phyloP scores from a whole-genome alignment of 92 coral and sea anemone genomes.

The Phenganax marumi region DNA sequence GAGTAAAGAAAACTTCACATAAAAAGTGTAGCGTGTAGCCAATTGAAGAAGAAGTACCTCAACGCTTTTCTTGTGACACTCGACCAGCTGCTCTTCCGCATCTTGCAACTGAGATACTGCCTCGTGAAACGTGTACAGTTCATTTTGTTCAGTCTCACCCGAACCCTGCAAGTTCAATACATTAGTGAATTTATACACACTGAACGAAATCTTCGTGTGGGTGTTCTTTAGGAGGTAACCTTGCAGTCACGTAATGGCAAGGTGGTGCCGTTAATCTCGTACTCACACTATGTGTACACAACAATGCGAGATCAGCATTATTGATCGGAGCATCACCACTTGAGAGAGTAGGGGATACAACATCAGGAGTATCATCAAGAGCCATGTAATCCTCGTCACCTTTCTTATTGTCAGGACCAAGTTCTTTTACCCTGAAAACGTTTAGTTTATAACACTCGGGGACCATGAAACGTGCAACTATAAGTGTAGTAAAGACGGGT shows the following conservation, averaged over 20 bases:
- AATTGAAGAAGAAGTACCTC: slow-evolving; percentile 55
- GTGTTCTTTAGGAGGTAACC: too few relatives aligned
- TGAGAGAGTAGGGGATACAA: slow-evolving; percentile 34
- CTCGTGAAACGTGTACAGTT: slow-evolving; percentile 91
- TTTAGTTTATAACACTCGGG: not conserved
- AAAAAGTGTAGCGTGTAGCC: not conserved
- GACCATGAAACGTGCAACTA: not conserved
- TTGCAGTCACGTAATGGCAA: too few relatives aligned
- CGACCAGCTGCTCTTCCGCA: slow-evolving; percentile 88
- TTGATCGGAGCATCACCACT: slow-evolving; percentile 51
- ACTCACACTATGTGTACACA: slow-evolving; percentile 93
- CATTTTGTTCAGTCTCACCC: slow-evolving; percentile 86
- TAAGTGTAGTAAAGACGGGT: not conserved
- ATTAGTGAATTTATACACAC: not conserved
- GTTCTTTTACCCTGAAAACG: slow-evolving; percentile 78
- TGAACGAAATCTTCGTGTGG: too few relatives aligned
- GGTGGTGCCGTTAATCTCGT: too few relatives aligned
- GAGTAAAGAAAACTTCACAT: too few relatives aligned
- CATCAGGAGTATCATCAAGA: slow-evolving; percentile 58
- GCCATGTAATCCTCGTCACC: slow-evolving; percentile 62
- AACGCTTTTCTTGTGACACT: slow-evolving; percentile 85
- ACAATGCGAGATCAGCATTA: slow-evolving; percentile 89
- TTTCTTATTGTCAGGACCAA: slow-evolving; percentile 90
- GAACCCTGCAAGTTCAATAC: slow-evolving; percentile 63
- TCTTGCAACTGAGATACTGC: slow-evolving; percentile 94